These are phyloP conservation scores for Ischnura elegans DNA, from an alignment of 2,888 invertebrate species.

Conservation along the genomic window DNA sequence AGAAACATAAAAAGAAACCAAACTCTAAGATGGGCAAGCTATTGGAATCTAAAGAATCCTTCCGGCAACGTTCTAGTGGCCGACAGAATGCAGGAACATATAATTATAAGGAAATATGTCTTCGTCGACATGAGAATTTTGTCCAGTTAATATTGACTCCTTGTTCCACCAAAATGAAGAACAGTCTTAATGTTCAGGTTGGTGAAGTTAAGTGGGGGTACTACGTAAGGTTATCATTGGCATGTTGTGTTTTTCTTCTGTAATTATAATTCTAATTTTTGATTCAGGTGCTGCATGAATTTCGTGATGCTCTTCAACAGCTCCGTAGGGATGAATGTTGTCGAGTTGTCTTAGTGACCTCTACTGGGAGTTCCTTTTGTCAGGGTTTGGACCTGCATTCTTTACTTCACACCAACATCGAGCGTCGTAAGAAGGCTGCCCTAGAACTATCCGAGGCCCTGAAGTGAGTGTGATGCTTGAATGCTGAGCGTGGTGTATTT, in stretches of 20 bases:
- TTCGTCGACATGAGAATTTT: constrained; percentile 81
- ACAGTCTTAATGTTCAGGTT: constrained; percentile 83
- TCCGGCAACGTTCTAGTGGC: constrained; percentile 72
- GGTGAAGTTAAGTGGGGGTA: constrained; percentile 55
- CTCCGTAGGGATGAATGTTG: constrained; percentile 83
- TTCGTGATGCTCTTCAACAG: constrained; percentile 84
- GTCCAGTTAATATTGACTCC: constrained; percentile 83
- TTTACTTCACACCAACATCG: constrained; percentile 82
- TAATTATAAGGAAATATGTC: constrained; percentile 79
- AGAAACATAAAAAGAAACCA: constrained; percentile 70
- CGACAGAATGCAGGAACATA: constrained; percentile 73
- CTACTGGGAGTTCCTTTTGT: constrained; percentile 88
- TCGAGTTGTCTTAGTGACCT: constrained; percentile 86
- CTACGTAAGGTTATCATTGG: no score
- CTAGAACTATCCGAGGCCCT: constrained; percentile 85
- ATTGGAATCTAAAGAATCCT: constrained; percentile 12
- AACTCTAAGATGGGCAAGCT: constrained; percentile 43
- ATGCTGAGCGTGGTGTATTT: not conserved
- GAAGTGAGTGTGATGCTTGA: constrained; percentile 81
- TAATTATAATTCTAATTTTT: not conserved
- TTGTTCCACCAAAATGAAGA: constrained; percentile 81
- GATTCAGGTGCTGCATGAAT: constrained; percentile 86
- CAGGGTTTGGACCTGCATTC: constrained; percentile 90
- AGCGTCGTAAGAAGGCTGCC: constrained; percentile 83
- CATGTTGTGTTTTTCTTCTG: not conserved